Base-by-base conservation (phyloP, 2,888 invertebrate species). In the Schizotus pectinicornis region DNA sequence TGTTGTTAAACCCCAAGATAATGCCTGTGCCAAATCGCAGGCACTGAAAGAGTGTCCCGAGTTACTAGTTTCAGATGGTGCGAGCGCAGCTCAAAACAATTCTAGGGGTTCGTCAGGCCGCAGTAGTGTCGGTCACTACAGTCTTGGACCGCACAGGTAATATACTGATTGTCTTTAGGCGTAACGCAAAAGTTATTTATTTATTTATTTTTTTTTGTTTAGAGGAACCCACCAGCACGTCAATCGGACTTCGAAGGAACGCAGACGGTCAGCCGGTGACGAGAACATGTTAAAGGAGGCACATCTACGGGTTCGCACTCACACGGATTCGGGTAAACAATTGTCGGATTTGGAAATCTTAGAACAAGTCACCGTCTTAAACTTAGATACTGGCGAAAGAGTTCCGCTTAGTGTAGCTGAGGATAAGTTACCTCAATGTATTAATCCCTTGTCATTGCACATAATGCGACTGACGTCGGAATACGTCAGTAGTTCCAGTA, bases 321-420 rank as follows among this genome's bases (percentile, higher is more conserved):
- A 94, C 68, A 92, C 94, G 43, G 91, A 91, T 74, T 94, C 94
- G 39, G 94, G 94, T 3, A 90, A 93, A 75, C 89, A 88, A 68
- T 84, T 96, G 55, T 89, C 92, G 6, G 95, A 96, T 81, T 87
- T 92, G 82, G 94, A 97, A 85, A 97, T 97, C 67, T 83, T 97
- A 62, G 94, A 95, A 79, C 93, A 94, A 82, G 76, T 77, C 74
- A 90, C 91, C 63, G 91, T 91, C 46, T 84, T 90, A 74, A 91
- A 91, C 80, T 81, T 91, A 57, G 91, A 91, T 77, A 91, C 91
- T 6, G 94, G 97, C 1, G 97, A 97, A 80, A 86, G 92, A 67
- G 90, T 97, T 69, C 95, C 97, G n/a, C 82, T 98, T 58, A 95
- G 94, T 75, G 90, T 92, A 71, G 96, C 97, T 1, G 97, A 97